These are phyloP conservation scores for Charanyca ferruginea DNA, from an alignment of 2,888 invertebrate genomes.

Conservation along the genomic window DNA sequence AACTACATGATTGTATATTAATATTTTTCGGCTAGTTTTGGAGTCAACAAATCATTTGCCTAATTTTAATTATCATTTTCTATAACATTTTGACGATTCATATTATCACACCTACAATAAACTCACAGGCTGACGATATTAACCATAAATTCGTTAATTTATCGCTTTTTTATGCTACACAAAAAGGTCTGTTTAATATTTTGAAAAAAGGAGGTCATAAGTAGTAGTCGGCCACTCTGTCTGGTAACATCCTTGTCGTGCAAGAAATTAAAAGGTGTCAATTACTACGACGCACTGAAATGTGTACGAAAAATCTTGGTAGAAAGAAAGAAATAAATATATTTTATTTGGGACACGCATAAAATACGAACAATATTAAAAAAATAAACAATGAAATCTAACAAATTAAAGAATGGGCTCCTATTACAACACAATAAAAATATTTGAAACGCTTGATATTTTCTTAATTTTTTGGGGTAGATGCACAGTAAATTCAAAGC, in stretches of 20 bases:
- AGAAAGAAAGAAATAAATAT: too few relatives aligned
- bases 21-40: background rate
- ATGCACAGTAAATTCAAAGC: too few relatives aligned
- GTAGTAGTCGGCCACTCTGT: slow-evolving; percentile 23
- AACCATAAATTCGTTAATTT: slow-evolving; percentile 12
- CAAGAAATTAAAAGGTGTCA: background rate
- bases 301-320: background rate
- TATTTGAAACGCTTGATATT: too few relatives aligned
- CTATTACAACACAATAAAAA: too few relatives aligned
- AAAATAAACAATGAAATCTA: too few relatives aligned
- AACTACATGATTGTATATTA: background rate
- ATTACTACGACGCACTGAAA: background rate
- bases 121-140: slow-evolving; percentile 4
- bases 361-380: too few relatives aligned
- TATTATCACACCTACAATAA: slow-evolving; percentile 9
- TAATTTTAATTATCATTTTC: background rate
- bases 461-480: too few relatives aligned
- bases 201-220: slow-evolving; percentile 40
- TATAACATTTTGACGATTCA: slow-evolving; percentile 1
- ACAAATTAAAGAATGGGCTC: too few relatives aligned
- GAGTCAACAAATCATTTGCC: background rate
- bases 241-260: slow-evolving; percentile 2
- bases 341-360: background rate
- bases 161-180: slow-evolving; percentile 19
- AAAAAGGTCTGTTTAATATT: slow-evolving; percentile 36